Base-by-base conservation (phyloP, 2,113 vertebrate species). In the Panurus biarmicus region DNA sequence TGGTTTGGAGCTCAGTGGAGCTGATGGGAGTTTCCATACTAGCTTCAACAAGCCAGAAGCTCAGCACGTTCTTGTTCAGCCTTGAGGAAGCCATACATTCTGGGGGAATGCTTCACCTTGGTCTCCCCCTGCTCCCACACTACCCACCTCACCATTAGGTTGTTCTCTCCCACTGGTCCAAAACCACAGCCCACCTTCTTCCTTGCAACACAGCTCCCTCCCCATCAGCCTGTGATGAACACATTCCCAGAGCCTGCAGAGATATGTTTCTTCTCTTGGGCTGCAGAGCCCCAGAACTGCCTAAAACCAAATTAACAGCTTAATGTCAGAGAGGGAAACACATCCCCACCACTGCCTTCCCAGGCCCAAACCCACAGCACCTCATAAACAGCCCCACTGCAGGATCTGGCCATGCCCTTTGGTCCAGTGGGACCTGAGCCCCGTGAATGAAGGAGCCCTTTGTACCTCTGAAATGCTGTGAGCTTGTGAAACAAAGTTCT, bases 401-500 rank as follows among this genome's bases (percentile, higher is more conserved):
- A 69, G 73, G 57, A 31, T 40, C 47, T 58, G 80, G 58, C 58
- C 10, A 0, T 80, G 69, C 48, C 76, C 85, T 89, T 75, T 40
- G 54, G 50, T 61, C 67, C 1, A 2, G 38, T n/a, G 66, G 77
- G 89, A 86, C 64, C 92, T 62, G 53, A 87, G 60, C 51, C 38
- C 71, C 7, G 0, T 23, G 50, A 20, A 29, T 19, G 28, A 72
- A 66, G 73, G 58, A 87, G 38, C 45, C 62, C 67, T 95, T 77
- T 91, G 93, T 82, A 92, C 89, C 76, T 87, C 73, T 90, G 64
- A 93, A 94, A 81, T 13, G 71, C 73, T 79, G 69, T 76, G 61
- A 93, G 77, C 90, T 85, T 76, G 86, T 77, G 84, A 91, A 96
- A 93, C 50, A 61, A 77, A 90, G 70, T 51, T 54, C 78, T 80